A percentile compares a stretch with the other conserved stretches of the same genome.
Conservation (phyloP, 1,140 invertebrate species). For the Drosophila repleta region DNA sequence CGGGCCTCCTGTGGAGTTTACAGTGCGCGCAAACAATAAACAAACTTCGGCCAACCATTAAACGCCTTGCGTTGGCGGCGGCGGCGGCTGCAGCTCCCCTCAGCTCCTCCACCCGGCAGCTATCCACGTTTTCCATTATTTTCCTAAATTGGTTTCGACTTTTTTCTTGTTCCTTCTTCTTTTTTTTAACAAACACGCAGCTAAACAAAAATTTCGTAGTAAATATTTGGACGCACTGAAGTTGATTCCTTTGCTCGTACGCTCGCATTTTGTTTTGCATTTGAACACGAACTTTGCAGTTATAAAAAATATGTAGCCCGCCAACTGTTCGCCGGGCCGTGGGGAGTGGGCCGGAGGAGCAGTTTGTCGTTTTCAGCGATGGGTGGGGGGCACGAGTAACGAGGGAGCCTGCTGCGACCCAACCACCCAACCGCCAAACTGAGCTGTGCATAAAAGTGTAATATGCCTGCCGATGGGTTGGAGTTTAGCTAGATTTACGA, state of each 20-base stretch:
- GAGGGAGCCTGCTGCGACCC: background rate
- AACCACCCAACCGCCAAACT: background rate
- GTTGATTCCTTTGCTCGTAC: background rate
- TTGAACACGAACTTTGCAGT: slow-evolving; percentile 44
- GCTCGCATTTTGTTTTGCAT: slow-evolving; percentile 53
- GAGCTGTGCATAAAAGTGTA: slow-evolving; percentile 62
- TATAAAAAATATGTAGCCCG: slow-evolving; percentile 41
- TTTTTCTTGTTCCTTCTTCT: slow-evolving; percentile 13
- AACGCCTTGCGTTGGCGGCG: background rate
- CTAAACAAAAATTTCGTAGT: slow-evolving; percentile 36
- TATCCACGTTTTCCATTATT: slow-evolving; percentile 64
- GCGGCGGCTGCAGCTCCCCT: too few relatives aligned
- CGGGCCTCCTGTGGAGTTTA: slow-evolving; percentile 23
- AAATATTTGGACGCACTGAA: slow-evolving; percentile 45
- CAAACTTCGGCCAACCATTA: slow-evolving; percentile 33
- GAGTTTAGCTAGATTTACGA: slow-evolving; percentile 65
- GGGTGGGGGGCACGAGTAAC: background rate
- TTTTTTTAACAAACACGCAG: slow-evolving; percentile 6
- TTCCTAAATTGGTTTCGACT: slow-evolving; percentile 61
- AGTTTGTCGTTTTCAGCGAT: background rate
- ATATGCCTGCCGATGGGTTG: slow-evolving; percentile 45
- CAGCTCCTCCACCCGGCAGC: background rate
- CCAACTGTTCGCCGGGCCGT: background rate
- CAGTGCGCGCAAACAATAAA: slow-evolving; percentile 28
- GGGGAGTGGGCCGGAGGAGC: too few relatives aligned